Evolutionary conservation across 2,888 invertebrate species (phyloP), one percentile per base, ranked within the genome.

Genomic region (Eucriotettix oculatus): DNA sequence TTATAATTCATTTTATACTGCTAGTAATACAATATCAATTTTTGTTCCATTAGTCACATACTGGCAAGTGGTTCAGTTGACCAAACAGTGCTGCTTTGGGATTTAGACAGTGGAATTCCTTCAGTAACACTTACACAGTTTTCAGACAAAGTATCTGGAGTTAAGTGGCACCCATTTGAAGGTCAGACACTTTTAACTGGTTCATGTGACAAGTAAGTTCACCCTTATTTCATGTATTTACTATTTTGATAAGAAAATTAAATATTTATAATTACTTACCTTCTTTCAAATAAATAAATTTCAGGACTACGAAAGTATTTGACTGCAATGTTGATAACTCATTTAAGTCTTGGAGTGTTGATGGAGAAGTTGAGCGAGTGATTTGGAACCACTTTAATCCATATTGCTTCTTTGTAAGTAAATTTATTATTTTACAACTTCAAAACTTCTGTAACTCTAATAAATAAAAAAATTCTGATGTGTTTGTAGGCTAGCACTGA

Each of bases 51-150:
- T 69, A 86, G 87, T 42, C 92, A 96, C 71, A 83, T 96, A 43
- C 71, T 98, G 64, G 95, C 95, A 0, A 95, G 95, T 74, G 94
- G 87, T 0, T 96, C 95, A 0, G 96, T 90, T 0, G 98, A 98
- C 74, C 79, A 81, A 67, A 87, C 88, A 1, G 84, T 92, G 9
- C 77, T 90, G 29, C 72, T 98, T 1, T 98, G 98, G 98, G 97
- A 98, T 74, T 76, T 98, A 69, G 88, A 91, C 66, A 82, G 83
- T 66, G 85, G 87, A 11, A 77, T 77, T 62, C 86, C 90, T 0
- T 88, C 87, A 59, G 86, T 86, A 0, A 86, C 82, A 61, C 77
- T 95, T 10, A 76, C 75, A 59, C 81, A 81, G 43, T 93, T 90
- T 69, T 73, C 81, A 56, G 90, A 92, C 67, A 92, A 92, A 75